Base-by-base conservation (phyloP, 2,888 invertebrate species). In the Acrocyrtus sp. region DNA sequence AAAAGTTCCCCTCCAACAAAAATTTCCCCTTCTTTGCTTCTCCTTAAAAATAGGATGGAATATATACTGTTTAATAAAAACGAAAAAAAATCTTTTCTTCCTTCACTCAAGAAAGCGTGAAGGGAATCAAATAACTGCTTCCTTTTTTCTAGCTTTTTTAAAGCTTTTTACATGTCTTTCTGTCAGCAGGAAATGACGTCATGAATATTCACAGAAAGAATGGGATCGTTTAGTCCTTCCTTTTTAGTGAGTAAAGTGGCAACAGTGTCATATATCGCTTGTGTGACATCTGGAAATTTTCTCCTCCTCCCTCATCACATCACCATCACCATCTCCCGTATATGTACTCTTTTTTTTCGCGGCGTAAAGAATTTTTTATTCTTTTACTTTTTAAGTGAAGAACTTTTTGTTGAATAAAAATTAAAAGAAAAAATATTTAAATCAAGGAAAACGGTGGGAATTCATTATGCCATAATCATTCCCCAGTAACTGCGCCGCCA, bases 11-110 rank as follows among this genome's bases (percentile, higher is more conserved):
- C 58, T 54, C 24, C 41, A 34, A 58, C n/a, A n/a, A n/a, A 19
- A 22, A 3, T 50, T 56, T 29, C 53, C 47, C 15, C 47, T 26
- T 47, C 19, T 45, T 45, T 50, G 24, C 43, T 17, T 15, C 26
- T 45, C n/a, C 39, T 45, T 57, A 41, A 34, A 24, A 48, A n/a
- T 29, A 69, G 60, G 53, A 69, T 69, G 53, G 43, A 57, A 70
- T n/a, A 63, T 63, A 62, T 65, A 56, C 66, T 75, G 57, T 72
- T 75, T 70, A 75, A 75, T 75, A 75, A 75, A n/a, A 75, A 70
- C 66, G 65, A 66, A 70, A 66, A 74, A 70, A 67, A 54, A 45
- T 67, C 51, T 62, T 53, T 63, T 62, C 66, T 66, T 66, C 66
- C 62, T 61, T 53, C 54, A 69, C 69, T 74, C 70, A 70, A 47